These are phyloP conservation scores for Hystrix cristata DNA, from an alignment of 2,113 vertebrate genomes.

Conservation along the genomic window DNA sequence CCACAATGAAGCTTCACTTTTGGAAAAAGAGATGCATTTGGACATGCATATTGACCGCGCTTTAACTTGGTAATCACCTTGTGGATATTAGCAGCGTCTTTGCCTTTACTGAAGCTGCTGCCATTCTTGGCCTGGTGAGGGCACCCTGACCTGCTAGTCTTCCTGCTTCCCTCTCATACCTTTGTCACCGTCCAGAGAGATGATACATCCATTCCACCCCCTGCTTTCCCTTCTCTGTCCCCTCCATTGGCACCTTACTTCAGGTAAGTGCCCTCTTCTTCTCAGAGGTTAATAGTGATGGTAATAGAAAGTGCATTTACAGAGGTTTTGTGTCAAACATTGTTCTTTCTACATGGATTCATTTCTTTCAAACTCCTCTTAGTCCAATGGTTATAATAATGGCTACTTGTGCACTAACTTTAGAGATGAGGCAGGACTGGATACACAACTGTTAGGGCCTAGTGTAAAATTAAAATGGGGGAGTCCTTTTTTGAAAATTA, in stretches of 20 bases:
- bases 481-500: background rate
- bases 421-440: background rate
- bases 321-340: background rate
- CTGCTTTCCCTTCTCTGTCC: background rate
- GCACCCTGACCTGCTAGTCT: background rate
- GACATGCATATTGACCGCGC: background rate
- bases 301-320: background rate
- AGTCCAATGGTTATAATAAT: background rate
- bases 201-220: accelerated
- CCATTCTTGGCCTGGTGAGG: background rate
- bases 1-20: background rate
- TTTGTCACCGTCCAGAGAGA: background rate
- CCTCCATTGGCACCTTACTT: background rate
- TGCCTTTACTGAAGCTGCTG: background rate
- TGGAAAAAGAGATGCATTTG: background rate
- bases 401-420: background rate
- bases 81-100: background rate
- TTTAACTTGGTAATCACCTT: background rate
- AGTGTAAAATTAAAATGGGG: background rate
- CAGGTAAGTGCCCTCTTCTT: background rate
- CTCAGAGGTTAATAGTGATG: background rate
- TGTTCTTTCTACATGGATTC: background rate
- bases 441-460: background rate
- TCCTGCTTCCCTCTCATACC: background rate
- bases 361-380: background rate